Base-by-base conservation (phyloP, 2,888 invertebrate genomes). In the Eumerus sabulonum region DNA sequence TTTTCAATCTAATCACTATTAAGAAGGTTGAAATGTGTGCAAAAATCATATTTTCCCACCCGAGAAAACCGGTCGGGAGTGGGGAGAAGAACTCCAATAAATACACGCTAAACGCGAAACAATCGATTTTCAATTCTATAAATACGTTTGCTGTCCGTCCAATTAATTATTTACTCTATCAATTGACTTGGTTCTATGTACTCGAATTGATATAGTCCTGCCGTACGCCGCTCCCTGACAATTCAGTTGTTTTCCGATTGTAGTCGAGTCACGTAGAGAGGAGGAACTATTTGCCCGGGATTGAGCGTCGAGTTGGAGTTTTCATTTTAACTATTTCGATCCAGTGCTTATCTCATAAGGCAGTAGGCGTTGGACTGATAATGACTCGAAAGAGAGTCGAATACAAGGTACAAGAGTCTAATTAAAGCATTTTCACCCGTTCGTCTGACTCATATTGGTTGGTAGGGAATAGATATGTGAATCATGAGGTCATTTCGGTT, bases 41-140 rank as follows among this genome's bases (percentile, higher is more conserved):
- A 27, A 27, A 27, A 27, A 27, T 27, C 27, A 27, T 27, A 27
- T 27, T 27, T 27, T 27, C 7, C 27, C n/a, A n/a, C 27, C 27
- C 3, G 27, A 27, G 27, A 7, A 27, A 27, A 27, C 27, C 27
- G 11, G 12, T 48, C 14, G n/a, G n/a, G 53, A 42, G 16, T 1
- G 11, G 1, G 47, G 12, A 63, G 40, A 73, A 62, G 35, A 19
- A 53, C 40, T 40, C 9, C 17, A 16, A 9, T 4, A 9, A 4
- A 42, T 3, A 9, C 11, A 16, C 36, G 36, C 62, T 72, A 67
- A 67, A 77, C 62, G 76, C 66, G 11, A n/a, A 1, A 5, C 42
- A 60, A 63, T 77, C 63, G 67, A 57, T 62, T 77, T 50, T 50
- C 66, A 14, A 35, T 50, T 72, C 67, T 77, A 77, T 54, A 72